Percentiles rank a stretch among this genome's conserved stretches.
Evolutionary conservation across 1,140 invertebrate genomes (phyloP).

Genomic region (Radopholus similis): DNA sequence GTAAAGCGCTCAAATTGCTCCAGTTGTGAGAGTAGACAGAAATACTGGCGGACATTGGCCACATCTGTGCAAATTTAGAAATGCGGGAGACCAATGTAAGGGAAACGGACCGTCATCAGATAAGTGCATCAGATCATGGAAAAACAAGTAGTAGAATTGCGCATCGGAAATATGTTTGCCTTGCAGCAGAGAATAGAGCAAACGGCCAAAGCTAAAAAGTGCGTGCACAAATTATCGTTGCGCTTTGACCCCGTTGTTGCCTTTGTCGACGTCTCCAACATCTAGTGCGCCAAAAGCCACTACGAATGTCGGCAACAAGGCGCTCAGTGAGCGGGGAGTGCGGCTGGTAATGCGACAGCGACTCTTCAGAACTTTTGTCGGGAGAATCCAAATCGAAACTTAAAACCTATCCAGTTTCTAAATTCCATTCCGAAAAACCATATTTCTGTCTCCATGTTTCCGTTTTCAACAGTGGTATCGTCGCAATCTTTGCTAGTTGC

Average conservation of each 20-base stretch:
- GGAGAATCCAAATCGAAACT: too few relatives aligned
- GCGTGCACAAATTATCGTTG: not conserved
- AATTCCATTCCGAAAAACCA: too few relatives aligned
- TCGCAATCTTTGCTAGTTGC: too few relatives aligned
- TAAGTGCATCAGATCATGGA: constrained; percentile 23
- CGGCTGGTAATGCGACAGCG: too few relatives aligned
- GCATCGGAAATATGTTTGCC: not conserved
- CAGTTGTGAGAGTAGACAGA: constrained; percentile 12
- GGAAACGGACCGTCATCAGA: constrained; percentile 19
- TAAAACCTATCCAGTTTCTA: too few relatives aligned
- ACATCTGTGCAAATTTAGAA: constrained; percentile 12
- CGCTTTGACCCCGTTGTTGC: not conserved
- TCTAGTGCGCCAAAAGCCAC: constrained; percentile 23
- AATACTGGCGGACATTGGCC: constrained; percentile 30
- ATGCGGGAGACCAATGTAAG: not conserved
- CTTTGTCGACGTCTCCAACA: constrained; percentile 25
- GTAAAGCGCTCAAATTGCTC: constrained; percentile 3
- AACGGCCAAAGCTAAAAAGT: constrained; percentile 27
- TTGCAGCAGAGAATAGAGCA: constrained; percentile 6
- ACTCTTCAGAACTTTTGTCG: too few relatives aligned
- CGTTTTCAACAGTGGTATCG: too few relatives aligned
- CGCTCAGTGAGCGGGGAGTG: constrained; percentile 18
- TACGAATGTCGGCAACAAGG: constrained; percentile 17
- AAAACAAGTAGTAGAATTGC: constrained; percentile 25
- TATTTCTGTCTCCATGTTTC: too few relatives aligned